Percentiles rank a stretch among this genome's conserved stretches.
phyloP scores from a whole-genome alignment of 1,140 invertebrate species.

The Drosophila paulistorum region DNA sequence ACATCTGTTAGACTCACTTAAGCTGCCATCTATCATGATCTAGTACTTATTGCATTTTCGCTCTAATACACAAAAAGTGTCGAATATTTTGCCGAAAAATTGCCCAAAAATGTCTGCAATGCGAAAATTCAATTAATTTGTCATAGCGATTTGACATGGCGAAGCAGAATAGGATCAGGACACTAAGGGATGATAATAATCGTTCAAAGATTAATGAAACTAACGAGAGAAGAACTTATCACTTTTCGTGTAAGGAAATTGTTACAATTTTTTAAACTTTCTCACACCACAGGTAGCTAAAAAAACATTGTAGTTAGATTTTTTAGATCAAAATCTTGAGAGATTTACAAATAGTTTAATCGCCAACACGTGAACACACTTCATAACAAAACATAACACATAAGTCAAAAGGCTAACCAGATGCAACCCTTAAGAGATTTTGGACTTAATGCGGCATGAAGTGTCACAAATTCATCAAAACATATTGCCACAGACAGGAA shows the following conservation, averaged over 20 bases:
- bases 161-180: slow-evolving; percentile 19
- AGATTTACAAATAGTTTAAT: slow-evolving; percentile 53
- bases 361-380: slow-evolving; percentile 71
- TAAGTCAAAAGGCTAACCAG: slow-evolving; percentile 17
- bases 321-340: slow-evolving; percentile 14
- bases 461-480: slow-evolving; percentile 82
- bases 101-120: slow-evolving; percentile 42
- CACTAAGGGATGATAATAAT: slow-evolving; percentile 12
- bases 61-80: slow-evolving; percentile 47
- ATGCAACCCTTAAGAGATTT: slow-evolving; percentile 28
- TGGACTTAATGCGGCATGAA: slow-evolving; percentile 73
- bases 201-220: background rate
- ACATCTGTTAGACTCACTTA: slow-evolving; percentile 48
- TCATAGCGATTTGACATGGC: slow-evolving; percentile 57
- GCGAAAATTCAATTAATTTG: slow-evolving; percentile 73
- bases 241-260: background rate
- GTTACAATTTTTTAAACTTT: slow-evolving; percentile 15
- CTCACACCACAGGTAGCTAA: slow-evolving; percentile 57
- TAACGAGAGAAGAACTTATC: slow-evolving; percentile 25
- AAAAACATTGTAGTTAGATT: slow-evolving; percentile 18
- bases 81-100: slow-evolving; percentile 49
- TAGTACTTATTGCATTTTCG: slow-evolving; percentile 56
- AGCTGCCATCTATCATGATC: slow-evolving; percentile 57
- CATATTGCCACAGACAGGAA: slow-evolving; percentile 69
- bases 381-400: slow-evolving; percentile 31